These are phyloP conservation scores for Dioctria rufipes DNA, from an alignment of 2,888 invertebrate genomes.

Conservation along the genomic window DNA sequence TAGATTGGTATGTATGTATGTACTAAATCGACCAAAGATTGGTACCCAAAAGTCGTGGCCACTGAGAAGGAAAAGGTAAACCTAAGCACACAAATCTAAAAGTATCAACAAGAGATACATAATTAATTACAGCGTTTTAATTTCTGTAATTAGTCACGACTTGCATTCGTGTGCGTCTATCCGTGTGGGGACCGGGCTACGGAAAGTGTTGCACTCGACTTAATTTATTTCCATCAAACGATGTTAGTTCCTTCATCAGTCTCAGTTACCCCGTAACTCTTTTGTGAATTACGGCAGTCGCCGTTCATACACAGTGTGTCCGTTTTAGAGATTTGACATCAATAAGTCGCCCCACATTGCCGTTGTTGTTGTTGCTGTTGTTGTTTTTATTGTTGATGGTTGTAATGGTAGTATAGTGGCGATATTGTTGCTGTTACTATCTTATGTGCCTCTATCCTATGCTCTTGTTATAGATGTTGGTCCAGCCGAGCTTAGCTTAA, in stretches of 20 bases:
- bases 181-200: not conserved
- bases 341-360: slow-evolving; percentile 3
- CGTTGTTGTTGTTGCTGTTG: not conserved
- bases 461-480: not conserved
- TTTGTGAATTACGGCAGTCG: slow-evolving; percentile 41
- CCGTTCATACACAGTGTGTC: slow-evolving; percentile 12
- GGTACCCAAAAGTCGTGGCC: slow-evolving; percentile 16
- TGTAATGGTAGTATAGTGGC: not conserved
- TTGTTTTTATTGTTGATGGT: not conserved
- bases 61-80: not conserved
- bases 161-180: slow-evolving; percentile 60
- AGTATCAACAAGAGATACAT: slow-evolving; percentile 67
- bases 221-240: slow-evolving; percentile 50
- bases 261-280: slow-evolving; percentile 40
- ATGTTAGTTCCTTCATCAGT: slow-evolving; percentile 51
- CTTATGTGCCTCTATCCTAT: too few species aligned
- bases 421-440: not conserved
- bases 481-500: not conserved
- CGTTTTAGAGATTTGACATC: slow-evolving; percentile 45
- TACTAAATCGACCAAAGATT: not conserved
- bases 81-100: slow-evolving; percentile 52
- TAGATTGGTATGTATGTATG: not conserved
- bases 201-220: slow-evolving; percentile 49
- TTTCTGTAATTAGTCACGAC: slow-evolving; percentile 72
- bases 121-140: slow-evolving; percentile 72